Evolutionary conservation across 2,113 vertebrate genomes (phyloP).

Genomic region (Meriones unguiculatus): DNA sequence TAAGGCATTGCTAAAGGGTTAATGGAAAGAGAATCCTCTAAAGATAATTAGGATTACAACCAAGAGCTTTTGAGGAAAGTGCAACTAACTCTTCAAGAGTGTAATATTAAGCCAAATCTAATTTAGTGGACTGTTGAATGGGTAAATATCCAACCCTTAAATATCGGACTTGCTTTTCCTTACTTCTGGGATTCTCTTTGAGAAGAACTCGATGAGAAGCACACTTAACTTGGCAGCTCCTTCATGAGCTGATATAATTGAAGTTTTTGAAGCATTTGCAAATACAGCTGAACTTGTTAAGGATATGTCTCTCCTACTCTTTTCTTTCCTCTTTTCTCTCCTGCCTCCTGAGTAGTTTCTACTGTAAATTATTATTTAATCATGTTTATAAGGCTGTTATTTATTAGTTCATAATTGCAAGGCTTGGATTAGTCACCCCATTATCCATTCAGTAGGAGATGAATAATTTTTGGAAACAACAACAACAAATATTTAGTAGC

Average conservation of each 20-base stretch:
- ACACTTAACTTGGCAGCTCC: slow-evolving; percentile 3
- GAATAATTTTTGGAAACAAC: not conserved
- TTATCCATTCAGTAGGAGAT: not conserved
- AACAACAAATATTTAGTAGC: no score
- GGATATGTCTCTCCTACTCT: not conserved
- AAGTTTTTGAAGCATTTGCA: slow-evolving; percentile 23
- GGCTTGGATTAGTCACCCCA: not conserved
- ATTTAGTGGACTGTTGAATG: slow-evolving; percentile 51
- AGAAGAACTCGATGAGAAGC: not conserved
- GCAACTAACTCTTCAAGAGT: slow-evolving; percentile 49
- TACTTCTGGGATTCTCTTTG: slow-evolving; percentile 1
- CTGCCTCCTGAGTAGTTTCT: not conserved
- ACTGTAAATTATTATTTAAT: not conserved
- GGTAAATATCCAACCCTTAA: not conserved
- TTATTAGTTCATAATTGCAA: not conserved
- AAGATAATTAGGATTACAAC: slow-evolving; percentile 46
- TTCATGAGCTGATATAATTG: not conserved
- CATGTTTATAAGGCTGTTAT: not conserved
- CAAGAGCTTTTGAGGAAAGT: slow-evolving; percentile 40
- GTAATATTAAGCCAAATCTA: slow-evolving; percentile 49
- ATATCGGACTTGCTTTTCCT: not conserved
- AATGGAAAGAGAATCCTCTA: slow-evolving; percentile 46
- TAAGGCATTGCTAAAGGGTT: slow-evolving; percentile 47
- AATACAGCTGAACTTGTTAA: not conserved
- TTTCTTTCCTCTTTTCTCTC: not conserved